These are phyloP conservation scores for Zophobas morio DNA, from an alignment of 1,140 invertebrate genomes.

Conservation along the genomic window DNA sequence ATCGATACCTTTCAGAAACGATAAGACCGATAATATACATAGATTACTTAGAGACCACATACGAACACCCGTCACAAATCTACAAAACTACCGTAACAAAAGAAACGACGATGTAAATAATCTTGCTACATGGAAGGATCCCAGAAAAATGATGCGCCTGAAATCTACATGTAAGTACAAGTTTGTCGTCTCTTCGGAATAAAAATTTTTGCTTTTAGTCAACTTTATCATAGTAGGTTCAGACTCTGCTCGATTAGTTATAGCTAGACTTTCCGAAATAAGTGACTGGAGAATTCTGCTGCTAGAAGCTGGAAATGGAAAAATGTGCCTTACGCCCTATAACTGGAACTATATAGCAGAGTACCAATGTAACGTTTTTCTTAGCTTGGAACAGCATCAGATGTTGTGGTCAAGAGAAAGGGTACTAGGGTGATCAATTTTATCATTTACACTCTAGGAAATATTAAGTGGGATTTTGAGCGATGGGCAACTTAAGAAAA, in stretches of 20 bases:
- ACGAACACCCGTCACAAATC: too few species aligned
- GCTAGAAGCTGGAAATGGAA: slow-evolving; percentile 77
- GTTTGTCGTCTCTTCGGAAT: too few species aligned
- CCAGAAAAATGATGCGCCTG: too few species aligned
- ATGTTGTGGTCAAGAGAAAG: slow-evolving; percentile 76
- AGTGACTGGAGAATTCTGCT: slow-evolving; percentile 78
- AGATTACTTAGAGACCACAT: too few species aligned
- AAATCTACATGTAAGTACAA: too few species aligned
- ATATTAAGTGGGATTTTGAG: slow-evolving; percentile 72
- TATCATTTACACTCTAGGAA: slow-evolving; percentile 91
- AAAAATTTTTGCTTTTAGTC: slow-evolving; percentile 1
- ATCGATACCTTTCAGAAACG: too few species aligned
- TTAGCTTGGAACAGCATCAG: slow-evolving; percentile 70
- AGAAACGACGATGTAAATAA: too few species aligned
- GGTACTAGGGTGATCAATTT: slow-evolving; percentile 88
- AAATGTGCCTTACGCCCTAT: slow-evolving; percentile 78
- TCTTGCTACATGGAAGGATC: too few species aligned
- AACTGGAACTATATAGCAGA: slow-evolving; percentile 87
- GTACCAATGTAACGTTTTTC: slow-evolving; percentile 76
- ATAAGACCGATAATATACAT: too few species aligned
- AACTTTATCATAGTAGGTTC: slow-evolving; percentile 58
- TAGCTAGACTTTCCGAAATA: slow-evolving; percentile 80
- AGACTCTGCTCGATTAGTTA: slow-evolving; percentile 70
- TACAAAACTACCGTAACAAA: too few species aligned
- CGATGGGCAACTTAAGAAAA: slow-evolving; percentile 81